phyloP scores from a whole-genome alignment of 1,140 invertebrate species.

The Lysiphlebus fabarum region DNA sequence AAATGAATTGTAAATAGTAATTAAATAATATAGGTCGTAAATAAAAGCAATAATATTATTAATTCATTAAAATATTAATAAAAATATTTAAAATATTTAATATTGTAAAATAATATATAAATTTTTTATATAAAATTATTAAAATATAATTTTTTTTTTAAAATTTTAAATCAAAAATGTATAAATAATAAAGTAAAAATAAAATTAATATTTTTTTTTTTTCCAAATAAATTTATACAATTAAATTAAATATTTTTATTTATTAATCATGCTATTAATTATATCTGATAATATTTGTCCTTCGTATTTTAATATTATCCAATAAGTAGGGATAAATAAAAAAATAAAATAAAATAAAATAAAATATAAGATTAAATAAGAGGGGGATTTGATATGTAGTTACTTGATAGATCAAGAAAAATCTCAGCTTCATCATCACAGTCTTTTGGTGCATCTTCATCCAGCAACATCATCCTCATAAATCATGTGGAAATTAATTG shows the following conservation, averaged over 20 bases:
- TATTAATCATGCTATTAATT: too few relatives aligned
- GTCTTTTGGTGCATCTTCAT: constrained; percentile 10
- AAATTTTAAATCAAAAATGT: too few relatives aligned
- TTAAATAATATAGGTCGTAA: constrained; percentile 31
- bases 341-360: background rate
- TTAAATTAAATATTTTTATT: background rate
- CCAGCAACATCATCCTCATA: constrained; percentile 4
- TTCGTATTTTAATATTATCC: too few relatives aligned
- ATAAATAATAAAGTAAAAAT: too few relatives aligned
- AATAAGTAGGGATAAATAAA: constrained; percentile 17
- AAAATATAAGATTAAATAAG: background rate
- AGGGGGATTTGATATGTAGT: constrained; percentile 14
- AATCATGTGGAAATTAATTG: constrained; percentile 7
- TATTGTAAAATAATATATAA: too few relatives aligned
- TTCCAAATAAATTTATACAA: too few relatives aligned
- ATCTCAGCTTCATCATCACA: constrained; percentile 1
- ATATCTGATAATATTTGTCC: too few relatives aligned
- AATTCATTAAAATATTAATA: background rate
- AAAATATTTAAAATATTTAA: too few relatives aligned
- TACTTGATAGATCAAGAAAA: constrained; percentile 10
- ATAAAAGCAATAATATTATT: constrained; percentile 21
- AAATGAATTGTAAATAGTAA: constrained; percentile 38
- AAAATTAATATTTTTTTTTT: too few relatives aligned
- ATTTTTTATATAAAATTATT: too few relatives aligned
- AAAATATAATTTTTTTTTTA: too few relatives aligned